Conservation (phyloP, 2,888 invertebrate genomes). For the Troglohyphantes excavatus region DNA sequence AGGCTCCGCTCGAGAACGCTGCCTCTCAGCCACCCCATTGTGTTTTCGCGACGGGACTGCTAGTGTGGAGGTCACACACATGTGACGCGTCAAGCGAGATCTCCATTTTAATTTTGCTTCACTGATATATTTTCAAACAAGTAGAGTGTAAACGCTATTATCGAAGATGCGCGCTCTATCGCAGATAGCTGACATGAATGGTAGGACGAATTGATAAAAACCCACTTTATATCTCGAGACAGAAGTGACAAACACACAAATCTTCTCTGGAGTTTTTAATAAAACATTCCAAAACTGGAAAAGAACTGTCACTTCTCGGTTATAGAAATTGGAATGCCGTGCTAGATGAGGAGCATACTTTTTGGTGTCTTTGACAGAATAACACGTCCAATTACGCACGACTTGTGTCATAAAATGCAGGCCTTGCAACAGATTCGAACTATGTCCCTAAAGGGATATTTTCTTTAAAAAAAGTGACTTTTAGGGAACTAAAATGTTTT, state of each 20-base stretch:
- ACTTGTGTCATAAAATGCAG: too few relatives aligned
- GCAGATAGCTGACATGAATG: neutral
- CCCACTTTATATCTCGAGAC: neutral
- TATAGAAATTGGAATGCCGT: too few relatives aligned
- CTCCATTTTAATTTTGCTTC: neutral
- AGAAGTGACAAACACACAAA: neutral
- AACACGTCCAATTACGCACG: too few relatives aligned
- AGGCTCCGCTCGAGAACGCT: conserved; percentile 5
- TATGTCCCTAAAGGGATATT: too few relatives aligned
- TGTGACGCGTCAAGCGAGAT: neutral
- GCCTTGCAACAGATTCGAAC: too few relatives aligned
- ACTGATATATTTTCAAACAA: neutral
- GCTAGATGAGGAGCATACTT: too few relatives aligned
- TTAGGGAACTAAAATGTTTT: too few relatives aligned
- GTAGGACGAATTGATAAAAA: neutral
- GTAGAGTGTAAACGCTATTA: conserved; percentile 3
- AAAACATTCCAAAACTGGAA: too few relatives aligned
- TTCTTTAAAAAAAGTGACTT: too few relatives aligned
- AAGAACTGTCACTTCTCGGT: too few relatives aligned
- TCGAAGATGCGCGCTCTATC: neutral
- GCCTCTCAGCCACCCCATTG: neutral
- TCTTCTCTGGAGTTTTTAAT: neutral
- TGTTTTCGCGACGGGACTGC: neutral
- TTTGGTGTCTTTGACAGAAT: too few relatives aligned
- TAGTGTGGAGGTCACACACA: neutral